Conservation (phyloP, 2,113 vertebrate species). For the Rhegmatorhina hoffmannsi region DNA sequence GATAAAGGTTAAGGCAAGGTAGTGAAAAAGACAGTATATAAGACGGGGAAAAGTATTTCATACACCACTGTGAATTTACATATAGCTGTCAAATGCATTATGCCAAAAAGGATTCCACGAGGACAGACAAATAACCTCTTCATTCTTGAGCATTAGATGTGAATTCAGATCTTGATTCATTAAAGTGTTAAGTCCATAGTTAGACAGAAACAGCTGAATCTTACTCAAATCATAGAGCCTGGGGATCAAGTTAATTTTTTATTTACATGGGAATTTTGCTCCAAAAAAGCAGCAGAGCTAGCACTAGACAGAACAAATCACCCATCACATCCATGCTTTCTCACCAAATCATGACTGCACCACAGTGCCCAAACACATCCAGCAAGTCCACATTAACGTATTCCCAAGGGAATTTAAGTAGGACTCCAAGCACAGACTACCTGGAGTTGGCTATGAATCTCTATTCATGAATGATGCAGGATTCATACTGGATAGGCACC, state of each 20-base stretch:
- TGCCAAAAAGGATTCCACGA: background rate
- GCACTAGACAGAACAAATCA: background rate
- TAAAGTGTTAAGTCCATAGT: background rate
- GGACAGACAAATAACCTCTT: conserved; percentile 29
- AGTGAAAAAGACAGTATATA: background rate
- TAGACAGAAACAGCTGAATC: background rate
- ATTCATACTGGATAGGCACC: background rate
- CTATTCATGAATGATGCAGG: background rate
- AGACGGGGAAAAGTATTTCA: background rate
- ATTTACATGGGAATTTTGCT: background rate
- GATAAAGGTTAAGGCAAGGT: background rate
- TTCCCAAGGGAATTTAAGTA: background rate
- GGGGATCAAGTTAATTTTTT: background rate
- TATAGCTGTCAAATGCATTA: conserved; percentile 17
- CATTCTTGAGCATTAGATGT: background rate
- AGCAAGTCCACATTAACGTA: background rate
- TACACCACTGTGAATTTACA: conserved; percentile 24
- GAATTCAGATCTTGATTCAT: background rate
- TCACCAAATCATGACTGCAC: background rate
- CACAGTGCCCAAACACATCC: background rate
- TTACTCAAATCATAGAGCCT: background rate
- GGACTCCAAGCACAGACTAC: background rate
- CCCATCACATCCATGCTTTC: background rate
- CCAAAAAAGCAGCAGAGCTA: background rate
- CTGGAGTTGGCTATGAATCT: background rate